Conservation (phyloP, 2,113 vertebrate species). For the Hypomesus transpacificus region DNA sequence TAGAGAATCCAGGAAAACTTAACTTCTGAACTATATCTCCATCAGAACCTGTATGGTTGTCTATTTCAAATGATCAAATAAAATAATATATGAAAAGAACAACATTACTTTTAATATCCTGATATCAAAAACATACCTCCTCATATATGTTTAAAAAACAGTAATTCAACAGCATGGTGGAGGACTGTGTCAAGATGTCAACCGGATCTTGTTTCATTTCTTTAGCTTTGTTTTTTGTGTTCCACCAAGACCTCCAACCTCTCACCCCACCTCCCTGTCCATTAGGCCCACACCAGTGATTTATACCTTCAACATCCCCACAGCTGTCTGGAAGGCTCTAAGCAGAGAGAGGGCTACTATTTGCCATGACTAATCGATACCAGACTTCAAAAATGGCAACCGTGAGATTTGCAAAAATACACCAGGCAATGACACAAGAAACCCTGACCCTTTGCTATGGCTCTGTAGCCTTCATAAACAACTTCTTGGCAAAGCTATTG, state of each 20-base stretch:
- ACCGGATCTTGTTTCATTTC: slow-evolving; percentile 42
- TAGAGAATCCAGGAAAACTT: no score
- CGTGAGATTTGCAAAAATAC: slow-evolving; percentile 56
- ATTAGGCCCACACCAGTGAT: slow-evolving; percentile 65
- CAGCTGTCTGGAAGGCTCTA: slow-evolving; percentile 73
- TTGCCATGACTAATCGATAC: slow-evolving; percentile 78
- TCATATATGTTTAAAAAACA: neutral
- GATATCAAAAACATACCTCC: neutral
- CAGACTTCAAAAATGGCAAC: slow-evolving; percentile 74
- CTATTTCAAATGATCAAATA: no score
- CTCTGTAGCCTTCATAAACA: slow-evolving; percentile 47
- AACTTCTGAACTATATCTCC: no score
- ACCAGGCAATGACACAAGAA: slow-evolving; percentile 59
- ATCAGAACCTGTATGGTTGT: no score
- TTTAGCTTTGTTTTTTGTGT: slow-evolving; percentile 14
- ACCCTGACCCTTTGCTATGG: slow-evolving; percentile 42
- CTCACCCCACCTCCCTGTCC: slow-evolving; percentile 59
- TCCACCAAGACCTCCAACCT: slow-evolving; percentile 55
- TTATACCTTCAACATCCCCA: slow-evolving; percentile 76
- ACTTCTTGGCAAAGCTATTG: slow-evolving; percentile 42
- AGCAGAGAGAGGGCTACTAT: slow-evolving; percentile 67
- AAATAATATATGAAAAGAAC: no score
- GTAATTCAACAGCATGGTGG: slow-evolving; percentile 24
- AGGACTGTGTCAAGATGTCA: slow-evolving; percentile 30
- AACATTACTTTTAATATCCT: neutral